phyloP scores from a whole-genome alignment of 2,888 invertebrate species.

The Tetragonula carbonaria region DNA sequence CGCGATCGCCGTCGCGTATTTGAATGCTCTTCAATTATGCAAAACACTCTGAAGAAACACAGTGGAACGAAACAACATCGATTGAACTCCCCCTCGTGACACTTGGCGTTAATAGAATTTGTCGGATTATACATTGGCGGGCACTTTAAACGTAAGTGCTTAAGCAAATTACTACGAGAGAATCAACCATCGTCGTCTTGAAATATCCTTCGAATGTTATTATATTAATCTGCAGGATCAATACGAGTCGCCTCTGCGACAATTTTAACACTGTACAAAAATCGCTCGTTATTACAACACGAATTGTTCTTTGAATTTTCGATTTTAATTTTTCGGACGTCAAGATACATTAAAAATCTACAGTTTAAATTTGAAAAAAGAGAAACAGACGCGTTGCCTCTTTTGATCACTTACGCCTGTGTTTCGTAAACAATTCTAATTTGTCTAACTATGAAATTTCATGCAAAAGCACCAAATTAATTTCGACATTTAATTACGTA shows the following conservation, averaged over 20 bases:
- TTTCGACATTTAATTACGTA: no score
- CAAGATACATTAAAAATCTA: no score
- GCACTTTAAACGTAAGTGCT: slow-evolving; percentile 74
- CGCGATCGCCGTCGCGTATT: background rate
- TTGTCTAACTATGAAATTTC: no score
- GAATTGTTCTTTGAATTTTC: no score
- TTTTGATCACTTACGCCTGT: no score
- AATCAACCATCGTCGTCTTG: slow-evolving; percentile 49
- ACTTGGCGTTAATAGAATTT: slow-evolving; percentile 67
- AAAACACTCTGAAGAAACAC: background rate
- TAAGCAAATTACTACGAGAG: slow-evolving; percentile 71
- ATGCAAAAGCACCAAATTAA: no score
- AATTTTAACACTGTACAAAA: slow-evolving; percentile 15
- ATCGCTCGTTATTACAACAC: no score
- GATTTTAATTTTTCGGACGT: no score
- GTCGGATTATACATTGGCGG: slow-evolving; percentile 74
- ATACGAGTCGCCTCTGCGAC: slow-evolving; percentile 53
- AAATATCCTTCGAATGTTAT: slow-evolving; percentile 69
- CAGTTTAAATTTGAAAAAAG: no score
- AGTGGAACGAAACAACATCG: slow-evolving; percentile 16
- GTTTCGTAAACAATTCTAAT: no score
- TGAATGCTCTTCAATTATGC: background rate
- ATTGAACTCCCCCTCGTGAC: slow-evolving; percentile 22
- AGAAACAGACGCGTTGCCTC: no score
- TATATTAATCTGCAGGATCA: slow-evolving; percentile 66